A percentile compares a stretch with the other conserved stretches of the same genome.
Conservation (phyloP, 2,797 vertebrate species). For the Xenentodon cancila region DNA sequence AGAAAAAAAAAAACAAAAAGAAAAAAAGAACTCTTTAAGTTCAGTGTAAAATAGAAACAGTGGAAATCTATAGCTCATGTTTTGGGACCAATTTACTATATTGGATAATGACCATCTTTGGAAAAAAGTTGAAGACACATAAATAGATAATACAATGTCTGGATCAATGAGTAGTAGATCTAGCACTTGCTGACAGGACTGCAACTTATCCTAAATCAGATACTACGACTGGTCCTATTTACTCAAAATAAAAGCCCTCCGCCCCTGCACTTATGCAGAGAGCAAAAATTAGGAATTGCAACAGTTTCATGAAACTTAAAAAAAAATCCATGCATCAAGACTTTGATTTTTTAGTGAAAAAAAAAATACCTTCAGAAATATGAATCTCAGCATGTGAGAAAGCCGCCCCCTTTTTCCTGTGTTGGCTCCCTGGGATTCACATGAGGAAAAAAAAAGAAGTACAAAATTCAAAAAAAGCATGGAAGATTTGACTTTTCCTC, state of each 20-base stretch:
- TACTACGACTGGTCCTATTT: constrained; percentile 16
- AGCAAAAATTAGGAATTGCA: constrained; percentile 15
- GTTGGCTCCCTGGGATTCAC: constrained; percentile 77
- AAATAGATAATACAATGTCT: constrained; percentile 47
- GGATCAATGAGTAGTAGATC: constrained; percentile 51
- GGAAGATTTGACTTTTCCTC: constrained; percentile 37
- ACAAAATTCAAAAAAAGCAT: constrained; percentile 64
- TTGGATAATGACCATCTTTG: constrained; percentile 32
- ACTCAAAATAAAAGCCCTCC: constrained; percentile 25
- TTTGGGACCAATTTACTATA: constrained; percentile 33
- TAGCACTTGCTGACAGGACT: constrained; percentile 30
- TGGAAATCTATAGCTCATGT: constrained; percentile 31
- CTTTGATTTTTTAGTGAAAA: constrained; percentile 49
- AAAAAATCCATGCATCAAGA: constrained; percentile 69
- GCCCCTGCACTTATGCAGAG: constrained; percentile 12
- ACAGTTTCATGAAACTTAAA: constrained; percentile 36
- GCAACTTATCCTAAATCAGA: constrained; percentile 38
- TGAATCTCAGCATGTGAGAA: constrained; percentile 80
- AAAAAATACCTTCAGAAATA: constrained; percentile 81
- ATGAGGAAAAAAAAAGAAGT: constrained; percentile 57
- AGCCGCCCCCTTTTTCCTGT: constrained; percentile 80
- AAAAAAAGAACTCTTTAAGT: neutral
- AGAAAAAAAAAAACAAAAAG: neutral
- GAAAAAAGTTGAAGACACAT: constrained; percentile 24
- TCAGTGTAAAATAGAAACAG: constrained; percentile 20